These are phyloP conservation scores for Brachypterus glaber DNA, from an alignment of 2,888 invertebrate genomes.

Conservation along the genomic window DNA sequence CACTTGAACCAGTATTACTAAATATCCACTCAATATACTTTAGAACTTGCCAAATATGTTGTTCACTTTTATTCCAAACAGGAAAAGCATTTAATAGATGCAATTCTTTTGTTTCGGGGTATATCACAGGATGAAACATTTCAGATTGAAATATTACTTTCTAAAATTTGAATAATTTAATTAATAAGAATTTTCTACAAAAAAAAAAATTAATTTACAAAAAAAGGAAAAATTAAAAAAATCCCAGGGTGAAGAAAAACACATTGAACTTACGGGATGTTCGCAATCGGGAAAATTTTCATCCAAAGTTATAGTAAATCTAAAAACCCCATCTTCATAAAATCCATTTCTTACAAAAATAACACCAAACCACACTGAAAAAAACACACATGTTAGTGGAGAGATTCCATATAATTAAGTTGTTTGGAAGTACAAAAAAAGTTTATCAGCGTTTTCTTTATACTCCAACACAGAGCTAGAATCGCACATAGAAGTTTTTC, in stretches of 20 bases:
- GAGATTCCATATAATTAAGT: constrained; percentile 3
- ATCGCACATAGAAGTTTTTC: too few species aligned
- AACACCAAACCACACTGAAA: constrained; percentile 82
- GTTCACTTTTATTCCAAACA: constrained; percentile 72
- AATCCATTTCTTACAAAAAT: constrained; percentile 81
- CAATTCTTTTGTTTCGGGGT: constrained; percentile 66
- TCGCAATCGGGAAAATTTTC: constrained; percentile 77
- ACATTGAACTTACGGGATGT: constrained; percentile 62
- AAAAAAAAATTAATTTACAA: too few species aligned
- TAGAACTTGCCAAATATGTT: constrained; percentile 83
- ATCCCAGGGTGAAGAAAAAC: background rate
- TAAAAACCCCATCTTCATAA: constrained; percentile 84
- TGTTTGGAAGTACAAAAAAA: too few species aligned
- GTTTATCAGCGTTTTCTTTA: too few species aligned
- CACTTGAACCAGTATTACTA: constrained; percentile 59
- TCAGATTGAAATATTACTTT: constrained; percentile 73
- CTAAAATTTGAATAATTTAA: constrained; percentile 43
- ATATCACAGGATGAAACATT: constrained; percentile 79
- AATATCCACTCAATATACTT: constrained; percentile 77
- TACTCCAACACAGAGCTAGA: too few species aligned
- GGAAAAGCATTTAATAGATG: constrained; percentile 72
- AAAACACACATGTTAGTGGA: too few species aligned
- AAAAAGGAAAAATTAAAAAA: constrained; percentile 3
- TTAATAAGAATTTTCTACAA: background rate
- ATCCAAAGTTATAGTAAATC: constrained; percentile 78